Evolutionary conservation across 2,113 vertebrate genomes (phyloP), one percentile per base, ranked within the genome.

Genomic region (Sander vitreus): DNA sequence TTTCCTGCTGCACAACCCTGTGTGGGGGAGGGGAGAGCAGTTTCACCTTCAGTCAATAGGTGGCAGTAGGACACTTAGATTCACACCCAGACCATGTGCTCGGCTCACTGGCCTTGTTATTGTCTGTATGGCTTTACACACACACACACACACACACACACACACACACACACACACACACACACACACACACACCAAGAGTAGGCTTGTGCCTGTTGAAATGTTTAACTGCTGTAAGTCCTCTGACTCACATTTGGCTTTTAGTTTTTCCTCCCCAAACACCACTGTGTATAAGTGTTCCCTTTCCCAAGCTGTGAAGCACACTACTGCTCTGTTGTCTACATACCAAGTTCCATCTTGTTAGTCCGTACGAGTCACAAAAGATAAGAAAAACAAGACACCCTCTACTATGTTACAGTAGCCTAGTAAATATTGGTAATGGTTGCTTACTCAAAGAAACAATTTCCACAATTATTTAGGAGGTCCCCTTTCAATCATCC

Each of bases 11-110:
- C 53, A 50, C 75, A 74, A n/a, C 43, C 18, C 12, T 10, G 70
- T 62, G 85, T 85, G 90, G 92, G 90, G 87, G 85, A 83, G 81
- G 91, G 90, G 88, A 45, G n/a, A 21, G 65, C 67, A 86, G 30
- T 83, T 81, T 73, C 39, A 30, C 16, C 13, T 47, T 67, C 47
- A 55, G 64, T 88, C 93, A 91, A 85, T 90, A 93, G 93, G 92
- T 92, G 93, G 93, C 93, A 94, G 90, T 93, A 85, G 76, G 73
- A 91, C 88, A 90, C 92, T 85, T 88, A 27, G 36, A 57, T 91
- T 77, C 16, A 63, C 27, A 68, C 18, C 5, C 5, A 3, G 75
- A 73, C 88, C 90, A 90, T 85, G 92, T 80, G 89, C 81, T 87
- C 27, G 3, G 45, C 67, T 83, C 81, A n/a, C 59, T 63, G 75